A percentile compares a stretch with the other conserved stretches of the same genome.
These are phyloP conservation scores for Patella caerulea DNA, from an alignment of 2,888 invertebrate species.

Conservation along the genomic window DNA sequence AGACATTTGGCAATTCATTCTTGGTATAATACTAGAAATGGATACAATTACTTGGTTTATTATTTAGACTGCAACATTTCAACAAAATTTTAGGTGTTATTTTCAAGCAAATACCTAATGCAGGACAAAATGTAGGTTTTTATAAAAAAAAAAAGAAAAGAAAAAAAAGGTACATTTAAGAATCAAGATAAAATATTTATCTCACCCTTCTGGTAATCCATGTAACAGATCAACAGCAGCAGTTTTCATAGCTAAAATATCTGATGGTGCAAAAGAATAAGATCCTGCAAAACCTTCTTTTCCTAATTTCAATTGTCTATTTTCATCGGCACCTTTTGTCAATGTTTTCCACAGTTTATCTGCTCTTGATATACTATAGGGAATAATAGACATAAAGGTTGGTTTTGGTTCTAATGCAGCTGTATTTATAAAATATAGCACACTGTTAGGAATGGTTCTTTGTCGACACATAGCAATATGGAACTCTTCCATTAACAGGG, in stretches of 20 bases:
- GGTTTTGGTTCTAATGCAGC: constrained; percentile 29
- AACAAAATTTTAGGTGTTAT: too few relatives aligned
- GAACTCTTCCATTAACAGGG: constrained; percentile 57
- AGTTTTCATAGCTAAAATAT: constrained; percentile 20
- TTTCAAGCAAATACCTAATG: too few relatives aligned
- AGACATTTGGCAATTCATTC: too few relatives aligned
- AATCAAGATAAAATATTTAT: too few relatives aligned
- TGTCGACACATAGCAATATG: constrained; percentile 58
- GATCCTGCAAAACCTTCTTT: constrained; percentile 7
- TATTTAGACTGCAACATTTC: too few relatives aligned
- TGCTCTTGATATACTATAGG: constrained; percentile 39
- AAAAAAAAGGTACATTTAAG: too few relatives aligned
- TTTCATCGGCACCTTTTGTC: not conserved
- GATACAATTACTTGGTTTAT: too few relatives aligned
- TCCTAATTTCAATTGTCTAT: not conserved
- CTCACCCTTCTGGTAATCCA: not conserved
- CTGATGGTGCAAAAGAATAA: constrained; percentile 8
- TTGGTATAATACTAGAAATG: too few relatives aligned
- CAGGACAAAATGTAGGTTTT: too few relatives aligned
- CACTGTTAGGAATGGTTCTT: constrained; percentile 33
- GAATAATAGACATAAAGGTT: constrained; percentile 45
- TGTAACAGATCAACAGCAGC: constrained; percentile 9
- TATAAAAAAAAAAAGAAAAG: too few relatives aligned
- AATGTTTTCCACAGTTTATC: constrained; percentile 38
- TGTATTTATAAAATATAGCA: constrained; percentile 51